Conservation (phyloP, 2,888 invertebrate genomes). For the Apeira syringaria region DNA sequence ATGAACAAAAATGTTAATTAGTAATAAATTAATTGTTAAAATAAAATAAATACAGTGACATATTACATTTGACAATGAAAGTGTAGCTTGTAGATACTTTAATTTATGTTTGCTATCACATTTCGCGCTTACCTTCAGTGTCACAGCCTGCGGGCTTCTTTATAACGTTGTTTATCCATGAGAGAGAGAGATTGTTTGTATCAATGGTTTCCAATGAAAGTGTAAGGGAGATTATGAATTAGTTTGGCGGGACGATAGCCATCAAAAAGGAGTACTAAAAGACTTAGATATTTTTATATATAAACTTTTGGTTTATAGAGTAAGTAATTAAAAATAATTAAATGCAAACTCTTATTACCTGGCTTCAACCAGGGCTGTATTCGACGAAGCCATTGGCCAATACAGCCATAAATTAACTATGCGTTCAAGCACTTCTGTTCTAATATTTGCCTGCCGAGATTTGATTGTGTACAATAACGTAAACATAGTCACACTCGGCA, state of each 20-base stretch:
- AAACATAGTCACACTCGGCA: too few species aligned
- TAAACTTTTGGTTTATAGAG: too few species aligned
- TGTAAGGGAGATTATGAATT: background rate
- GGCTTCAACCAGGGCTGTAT: too few species aligned
- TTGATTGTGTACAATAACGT: too few species aligned
- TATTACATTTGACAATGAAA: slow-evolving; percentile 20
- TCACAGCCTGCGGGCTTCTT: slow-evolving; percentile 13
- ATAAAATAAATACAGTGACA: background rate
- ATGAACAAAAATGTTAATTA: background rate
- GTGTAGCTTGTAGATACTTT: slow-evolving; percentile 30
- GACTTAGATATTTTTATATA: too few species aligned
- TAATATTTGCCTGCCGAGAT: too few species aligned
- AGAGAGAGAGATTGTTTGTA: slow-evolving; percentile 13
- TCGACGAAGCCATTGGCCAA: too few species aligned
- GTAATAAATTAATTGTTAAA: background rate
- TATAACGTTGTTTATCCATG: slow-evolving; percentile 3
- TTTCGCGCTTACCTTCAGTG: slow-evolving; percentile 14
- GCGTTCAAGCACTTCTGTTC: too few species aligned
- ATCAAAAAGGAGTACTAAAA: too few species aligned
- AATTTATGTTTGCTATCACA: slow-evolving; percentile 25
- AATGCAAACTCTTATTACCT: too few species aligned
- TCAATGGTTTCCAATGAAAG: background rate
- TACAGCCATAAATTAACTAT: too few species aligned
- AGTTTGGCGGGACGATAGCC: slow-evolving; percentile 5
- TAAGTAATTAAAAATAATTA: too few species aligned